These are phyloP conservation scores for Spermophilus dauricus DNA, from an alignment of 2,113 vertebrate genomes.

Conservation along the genomic window DNA sequence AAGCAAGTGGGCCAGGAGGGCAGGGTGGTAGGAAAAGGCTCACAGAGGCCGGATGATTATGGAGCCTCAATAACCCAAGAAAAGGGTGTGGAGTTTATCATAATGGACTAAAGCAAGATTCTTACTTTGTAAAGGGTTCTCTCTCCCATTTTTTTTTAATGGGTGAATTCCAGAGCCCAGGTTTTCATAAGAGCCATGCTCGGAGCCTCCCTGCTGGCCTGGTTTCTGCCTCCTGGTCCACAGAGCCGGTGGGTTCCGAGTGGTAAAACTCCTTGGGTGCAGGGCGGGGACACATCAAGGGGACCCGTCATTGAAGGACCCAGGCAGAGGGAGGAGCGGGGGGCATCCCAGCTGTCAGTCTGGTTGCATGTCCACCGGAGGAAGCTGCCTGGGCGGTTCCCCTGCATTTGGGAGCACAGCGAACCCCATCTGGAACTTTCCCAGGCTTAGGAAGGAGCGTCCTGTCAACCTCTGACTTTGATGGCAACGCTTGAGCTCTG, in stretches of 20 bases:
- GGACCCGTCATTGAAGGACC: too few species aligned
- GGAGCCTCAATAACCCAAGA: not conserved
- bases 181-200: not conserved
- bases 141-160: too few species aligned
- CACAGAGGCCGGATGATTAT: too few species aligned
- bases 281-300: not conserved
- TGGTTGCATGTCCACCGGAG: not conserved
- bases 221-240: not conserved
- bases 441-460: rapidly evolving
- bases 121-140: too few species aligned
- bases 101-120: too few species aligned
- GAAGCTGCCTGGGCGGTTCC: not conserved
- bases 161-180: too few species aligned
- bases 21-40: rapidly evolving
- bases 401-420: not conserved
- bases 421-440: not conserved
- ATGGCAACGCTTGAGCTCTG: not conserved
- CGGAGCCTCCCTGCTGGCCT: not conserved
- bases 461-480: not conserved
- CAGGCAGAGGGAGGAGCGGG: not conserved
- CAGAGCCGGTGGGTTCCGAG: not conserved
- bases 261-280: too few species aligned
- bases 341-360: not conserved
- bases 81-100: not conserved
- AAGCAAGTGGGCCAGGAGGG: not conserved